These are phyloP conservation scores for Neomorphus geoffroyi DNA, from an alignment of 2,797 vertebrate genomes.

Conservation along the genomic window DNA sequence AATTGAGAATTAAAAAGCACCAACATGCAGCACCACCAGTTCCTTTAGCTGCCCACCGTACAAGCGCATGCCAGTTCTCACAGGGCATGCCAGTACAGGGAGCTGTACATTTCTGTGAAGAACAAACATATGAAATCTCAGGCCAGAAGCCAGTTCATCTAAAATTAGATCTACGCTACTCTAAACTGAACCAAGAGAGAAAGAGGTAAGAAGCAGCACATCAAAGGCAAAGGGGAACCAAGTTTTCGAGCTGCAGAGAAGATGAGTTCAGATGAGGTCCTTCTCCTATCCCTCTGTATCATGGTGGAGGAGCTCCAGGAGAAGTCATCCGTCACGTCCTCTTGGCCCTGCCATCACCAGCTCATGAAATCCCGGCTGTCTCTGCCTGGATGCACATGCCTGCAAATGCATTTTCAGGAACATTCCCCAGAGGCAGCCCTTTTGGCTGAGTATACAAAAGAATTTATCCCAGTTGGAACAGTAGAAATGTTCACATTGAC, in stretches of 20 bases:
- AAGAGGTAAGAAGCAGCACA: neutral
- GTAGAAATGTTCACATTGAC: constrained; percentile 1
- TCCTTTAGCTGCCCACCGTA: neutral
- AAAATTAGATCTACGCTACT: constrained; percentile 32
- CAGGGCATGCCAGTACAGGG: accelerated
- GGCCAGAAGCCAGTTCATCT: neutral
- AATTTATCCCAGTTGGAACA: neutral
- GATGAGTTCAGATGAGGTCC: neutral
- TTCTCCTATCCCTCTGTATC: neutral
- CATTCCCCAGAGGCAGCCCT: neutral
- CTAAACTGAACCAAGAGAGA: neutral
- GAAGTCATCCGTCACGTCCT: neutral
- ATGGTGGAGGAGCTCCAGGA: neutral
- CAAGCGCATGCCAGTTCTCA: too few relatives aligned
- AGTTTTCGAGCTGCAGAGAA: neutral
- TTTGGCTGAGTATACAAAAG: constrained; percentile 20
- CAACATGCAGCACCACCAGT: neutral
- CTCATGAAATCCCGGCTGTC: neutral
- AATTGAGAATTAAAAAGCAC: neutral
- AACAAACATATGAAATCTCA: neutral
- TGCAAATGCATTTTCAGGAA: neutral
- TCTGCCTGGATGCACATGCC: neutral
- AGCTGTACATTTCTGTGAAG: neutral
- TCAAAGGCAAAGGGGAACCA: neutral
- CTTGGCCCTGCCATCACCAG: neutral